Conservation (phyloP, 1,140 invertebrate genomes). For the Calephelis nemesis region DNA sequence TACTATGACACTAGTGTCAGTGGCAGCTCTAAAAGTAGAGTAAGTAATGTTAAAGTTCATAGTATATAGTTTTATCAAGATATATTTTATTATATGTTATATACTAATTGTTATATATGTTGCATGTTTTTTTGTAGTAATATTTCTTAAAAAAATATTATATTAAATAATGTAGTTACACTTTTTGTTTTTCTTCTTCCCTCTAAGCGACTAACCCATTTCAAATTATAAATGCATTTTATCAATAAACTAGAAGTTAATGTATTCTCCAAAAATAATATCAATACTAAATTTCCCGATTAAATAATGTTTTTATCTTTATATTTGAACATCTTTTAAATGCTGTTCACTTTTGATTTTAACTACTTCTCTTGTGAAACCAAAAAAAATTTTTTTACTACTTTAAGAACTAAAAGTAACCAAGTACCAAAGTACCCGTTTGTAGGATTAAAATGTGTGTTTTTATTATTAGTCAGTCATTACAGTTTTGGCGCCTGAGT, state of each 20-base stretch:
- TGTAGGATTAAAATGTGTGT: too few relatives aligned
- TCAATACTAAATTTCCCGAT: too few relatives aligned
- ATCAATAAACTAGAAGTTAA: conserved; percentile 3
- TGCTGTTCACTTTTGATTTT: too few relatives aligned
- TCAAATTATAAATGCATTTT: not conserved
- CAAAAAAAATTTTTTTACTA: too few relatives aligned
- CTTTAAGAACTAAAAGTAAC: too few relatives aligned
- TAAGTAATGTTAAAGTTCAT: conserved; percentile 3
- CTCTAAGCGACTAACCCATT: not conserved
- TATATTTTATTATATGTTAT: conserved; percentile 2
- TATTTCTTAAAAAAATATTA: not conserved
- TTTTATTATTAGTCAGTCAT: too few relatives aligned
- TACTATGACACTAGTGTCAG: not conserved
- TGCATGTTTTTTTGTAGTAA: conserved; percentile 33
- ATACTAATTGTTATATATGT: conserved; percentile 25
- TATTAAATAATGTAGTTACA: conserved; percentile 5
- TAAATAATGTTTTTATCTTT: too few relatives aligned
- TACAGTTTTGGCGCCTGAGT: too few relatives aligned
- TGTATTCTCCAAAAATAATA: too few relatives aligned
- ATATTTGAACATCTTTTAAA: too few relatives aligned
- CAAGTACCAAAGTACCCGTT: too few relatives aligned
- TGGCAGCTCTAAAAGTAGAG: not conserved
- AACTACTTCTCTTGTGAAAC: too few relatives aligned
- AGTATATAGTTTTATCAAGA: not conserved
- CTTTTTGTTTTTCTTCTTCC: not conserved